Conservation (phyloP, 2,797 vertebrate species). For the Ambastaia sidthimunki region DNA sequence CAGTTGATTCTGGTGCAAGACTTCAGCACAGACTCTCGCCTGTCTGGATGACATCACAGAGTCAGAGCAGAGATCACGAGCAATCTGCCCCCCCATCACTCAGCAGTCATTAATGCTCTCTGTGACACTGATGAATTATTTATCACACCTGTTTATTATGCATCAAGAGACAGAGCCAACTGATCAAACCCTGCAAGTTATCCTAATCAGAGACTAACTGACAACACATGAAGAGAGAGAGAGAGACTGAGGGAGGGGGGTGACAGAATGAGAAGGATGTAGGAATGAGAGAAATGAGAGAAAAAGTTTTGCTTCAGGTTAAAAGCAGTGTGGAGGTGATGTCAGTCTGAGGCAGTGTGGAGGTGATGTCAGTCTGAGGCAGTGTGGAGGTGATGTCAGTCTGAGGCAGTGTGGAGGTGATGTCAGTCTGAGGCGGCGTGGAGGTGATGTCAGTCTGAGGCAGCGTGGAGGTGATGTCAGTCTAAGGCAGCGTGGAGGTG, state of each 20-base stretch:
- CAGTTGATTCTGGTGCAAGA: no score
- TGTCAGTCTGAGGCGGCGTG: no score
- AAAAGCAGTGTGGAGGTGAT: no score
- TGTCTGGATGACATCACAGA: constrained; percentile 24
- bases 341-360: no score
- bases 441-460: no score
- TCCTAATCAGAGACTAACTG: constrained; percentile 56
- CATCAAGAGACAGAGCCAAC: constrained; percentile 44
- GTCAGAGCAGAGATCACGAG: constrained; percentile 36
- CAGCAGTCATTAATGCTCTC: constrained; percentile 50
- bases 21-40: no score
- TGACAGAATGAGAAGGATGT: not conserved
- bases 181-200: constrained; percentile 54
- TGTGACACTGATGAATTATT: constrained; percentile 52
- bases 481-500: no score
- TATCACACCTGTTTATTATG: constrained; percentile 57
- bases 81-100: constrained; percentile 38
- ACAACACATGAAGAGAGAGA: constrained; percentile 45
- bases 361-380: no score
- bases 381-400: no score
- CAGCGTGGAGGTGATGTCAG: no score
- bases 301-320: no score
- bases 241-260: not conserved
- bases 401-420: no score
- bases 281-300: constrained; percentile 1